Base-by-base conservation (phyloP, 2,888 invertebrate genomes). In the Brachylomia viminalis region DNA sequence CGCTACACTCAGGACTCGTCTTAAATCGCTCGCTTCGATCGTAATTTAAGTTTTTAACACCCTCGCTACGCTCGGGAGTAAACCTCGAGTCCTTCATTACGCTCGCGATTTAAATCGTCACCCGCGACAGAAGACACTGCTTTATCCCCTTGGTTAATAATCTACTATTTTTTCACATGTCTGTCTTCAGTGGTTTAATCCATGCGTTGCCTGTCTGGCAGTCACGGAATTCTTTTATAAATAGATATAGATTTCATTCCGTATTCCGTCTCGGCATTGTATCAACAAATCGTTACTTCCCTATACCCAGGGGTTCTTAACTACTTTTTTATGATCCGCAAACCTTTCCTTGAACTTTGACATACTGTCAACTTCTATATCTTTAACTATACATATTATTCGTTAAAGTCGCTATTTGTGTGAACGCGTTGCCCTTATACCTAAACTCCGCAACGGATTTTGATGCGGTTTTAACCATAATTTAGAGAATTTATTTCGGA, bases 301-400 rank as follows among this genome's bases (percentile, higher is more conserved):
- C 52, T 17, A 20, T 30, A 52, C 4, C 45, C 33, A 27, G 11
- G n/a, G 33, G 38, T n/a, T 56, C 15, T 27, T 47, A 49, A 77
- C 52, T 82, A n/a, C n/a, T n/a, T 27, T 49, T 61, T 56, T 67
- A 66, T 30, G 33, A 47, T 52, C 15, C 20, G 6, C 49, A 33
- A 47, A 62, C 20, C 8, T 62, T 65, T 52, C 74, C 74, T 66
- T 84, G 80, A 84, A 73, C 80, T 66, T 13, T 62, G 45, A 58
- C 74, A 66, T 69, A 70, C 15, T 52, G 20, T 42, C n/a, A n/a
- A 1, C n/a, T n/a, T 54, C n/a, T n/a, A 11, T 54, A 4, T 52
- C 52, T 54, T n/a, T 13, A 54, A n/a, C 47, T 47, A 47, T 13
- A 47, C 17, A 47, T 47, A 47, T 15, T 20, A 49, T 49, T 20